These are phyloP conservation scores for Papilio polyxenes DNA, from an alignment of 1,140 invertebrate species.

Conservation along the genomic window DNA sequence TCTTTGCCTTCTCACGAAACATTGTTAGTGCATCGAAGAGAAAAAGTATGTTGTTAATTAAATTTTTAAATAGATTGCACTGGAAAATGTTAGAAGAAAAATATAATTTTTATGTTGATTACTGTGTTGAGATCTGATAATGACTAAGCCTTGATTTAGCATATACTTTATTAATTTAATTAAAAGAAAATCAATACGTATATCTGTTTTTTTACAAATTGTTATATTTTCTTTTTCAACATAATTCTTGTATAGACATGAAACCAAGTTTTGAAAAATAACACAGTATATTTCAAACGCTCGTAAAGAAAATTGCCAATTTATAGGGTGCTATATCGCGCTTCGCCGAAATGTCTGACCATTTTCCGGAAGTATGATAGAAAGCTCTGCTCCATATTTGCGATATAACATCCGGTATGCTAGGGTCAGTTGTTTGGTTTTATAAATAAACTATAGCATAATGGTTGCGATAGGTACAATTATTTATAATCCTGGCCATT, in stretches of 20 bases:
- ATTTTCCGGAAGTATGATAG: background rate
- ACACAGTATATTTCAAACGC: background rate
- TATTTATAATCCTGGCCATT: too few species aligned
- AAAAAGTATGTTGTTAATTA: background rate
- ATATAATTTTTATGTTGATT: too few species aligned
- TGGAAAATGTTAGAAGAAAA: background rate
- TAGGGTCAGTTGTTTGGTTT: background rate
- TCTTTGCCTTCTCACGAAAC: background rate
- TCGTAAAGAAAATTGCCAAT: slow-evolving; percentile 9
- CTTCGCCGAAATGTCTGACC: background rate
- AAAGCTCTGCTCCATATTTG: background rate
- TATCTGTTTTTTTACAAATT: too few species aligned
- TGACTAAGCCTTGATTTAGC: too few species aligned
- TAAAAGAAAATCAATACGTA: too few species aligned
- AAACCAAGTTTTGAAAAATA: background rate
- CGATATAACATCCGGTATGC: background rate
- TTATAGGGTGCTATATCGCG: background rate
- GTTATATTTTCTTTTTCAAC: background rate
- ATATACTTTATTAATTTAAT: too few species aligned
- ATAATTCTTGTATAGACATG: background rate
- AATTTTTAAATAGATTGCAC: too few species aligned
- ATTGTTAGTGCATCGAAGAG: background rate
- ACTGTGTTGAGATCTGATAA: too few species aligned
- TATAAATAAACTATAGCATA: background rate
- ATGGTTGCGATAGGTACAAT: too few species aligned